Conservation (phyloP, 2,797 vertebrate genomes). For the Ptychadena robeensis region DNA sequence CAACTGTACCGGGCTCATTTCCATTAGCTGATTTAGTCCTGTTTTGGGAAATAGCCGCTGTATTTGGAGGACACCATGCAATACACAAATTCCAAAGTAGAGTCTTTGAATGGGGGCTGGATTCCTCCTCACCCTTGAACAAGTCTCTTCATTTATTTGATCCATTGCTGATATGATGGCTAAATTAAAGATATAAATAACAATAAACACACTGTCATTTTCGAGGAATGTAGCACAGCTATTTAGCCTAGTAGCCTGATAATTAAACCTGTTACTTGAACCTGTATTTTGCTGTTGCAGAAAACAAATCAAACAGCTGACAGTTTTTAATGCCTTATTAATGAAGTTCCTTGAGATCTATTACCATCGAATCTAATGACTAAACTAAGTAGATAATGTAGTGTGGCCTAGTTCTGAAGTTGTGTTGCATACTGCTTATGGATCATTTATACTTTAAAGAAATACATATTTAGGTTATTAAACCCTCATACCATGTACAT, state of each 20-base stretch:
- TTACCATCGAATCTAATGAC: too few relatives aligned
- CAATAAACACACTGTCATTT: neutral
- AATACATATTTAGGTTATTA: too few relatives aligned
- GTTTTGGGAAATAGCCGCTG: constrained; percentile 15
- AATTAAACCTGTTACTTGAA: neutral
- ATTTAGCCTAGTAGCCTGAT: neutral
- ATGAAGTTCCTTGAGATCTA: too few relatives aligned
- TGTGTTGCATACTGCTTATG: too few relatives aligned
- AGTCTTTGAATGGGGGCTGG: neutral
- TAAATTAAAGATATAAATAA: constrained; percentile 10
- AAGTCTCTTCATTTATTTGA: constrained; percentile 27
- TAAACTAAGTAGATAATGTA: too few relatives aligned
- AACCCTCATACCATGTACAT: too few relatives aligned
- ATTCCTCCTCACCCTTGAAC: neutral
- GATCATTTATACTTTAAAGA: too few relatives aligned
- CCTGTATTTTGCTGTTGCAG: neutral
- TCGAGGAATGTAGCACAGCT: neutral
- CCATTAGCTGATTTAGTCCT: constrained; percentile 1
- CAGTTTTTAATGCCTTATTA: neutral
- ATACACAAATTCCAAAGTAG: constrained; percentile 47
- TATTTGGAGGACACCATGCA: constrained; percentile 46
- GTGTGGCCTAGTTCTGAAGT: too few relatives aligned
- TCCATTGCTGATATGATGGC: constrained; percentile 49
- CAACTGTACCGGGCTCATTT: neutral
- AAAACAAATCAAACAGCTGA: neutral